These are phyloP conservation scores for Turdus rufiventris DNA, from an alignment of 2,113 vertebrate genomes.

Conservation along the genomic window DNA sequence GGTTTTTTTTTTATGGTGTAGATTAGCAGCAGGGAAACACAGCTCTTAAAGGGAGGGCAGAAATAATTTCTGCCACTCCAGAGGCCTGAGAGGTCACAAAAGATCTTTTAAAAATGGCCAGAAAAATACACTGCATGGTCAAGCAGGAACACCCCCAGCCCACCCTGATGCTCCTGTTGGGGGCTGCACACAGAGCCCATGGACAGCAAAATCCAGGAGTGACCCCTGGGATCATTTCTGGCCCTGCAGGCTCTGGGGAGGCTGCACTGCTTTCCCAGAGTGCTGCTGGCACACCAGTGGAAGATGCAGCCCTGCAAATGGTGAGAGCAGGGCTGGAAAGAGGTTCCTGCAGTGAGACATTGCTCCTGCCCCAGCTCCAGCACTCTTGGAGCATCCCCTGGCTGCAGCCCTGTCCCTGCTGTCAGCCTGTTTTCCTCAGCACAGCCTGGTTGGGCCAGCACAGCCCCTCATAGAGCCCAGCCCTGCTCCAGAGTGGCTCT, in stretches of 20 bases:
- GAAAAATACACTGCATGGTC: not conserved
- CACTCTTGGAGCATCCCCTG: not conserved
- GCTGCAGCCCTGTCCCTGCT: not conserved
- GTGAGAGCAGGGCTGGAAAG: not conserved
- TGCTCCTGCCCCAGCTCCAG: not conserved
- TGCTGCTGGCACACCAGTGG: not conserved
- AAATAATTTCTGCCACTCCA: constrained; percentile 1
- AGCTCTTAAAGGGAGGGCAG: not conserved
- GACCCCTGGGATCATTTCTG: not conserved
- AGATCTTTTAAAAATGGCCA: not conserved
- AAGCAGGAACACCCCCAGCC: not conserved
- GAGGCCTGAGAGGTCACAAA: not conserved
- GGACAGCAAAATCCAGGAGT: not conserved
- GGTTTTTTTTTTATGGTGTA: constrained; percentile 20
- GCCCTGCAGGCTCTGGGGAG: not conserved
- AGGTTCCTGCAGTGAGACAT: not conserved
- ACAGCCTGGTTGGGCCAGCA: not conserved
- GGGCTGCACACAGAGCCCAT: accelerated
- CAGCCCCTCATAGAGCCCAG: not conserved
- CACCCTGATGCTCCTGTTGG: accelerated
- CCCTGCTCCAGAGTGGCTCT: not conserved
- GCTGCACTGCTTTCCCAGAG: accelerated
- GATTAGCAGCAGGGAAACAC: constrained; percentile 24
- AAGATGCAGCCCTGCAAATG: not conserved
- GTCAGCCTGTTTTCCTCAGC: not conserved